Evolutionary conservation across 2,797 vertebrate genomes (phyloP).

Genomic region (Iguana delicatissima): DNA sequence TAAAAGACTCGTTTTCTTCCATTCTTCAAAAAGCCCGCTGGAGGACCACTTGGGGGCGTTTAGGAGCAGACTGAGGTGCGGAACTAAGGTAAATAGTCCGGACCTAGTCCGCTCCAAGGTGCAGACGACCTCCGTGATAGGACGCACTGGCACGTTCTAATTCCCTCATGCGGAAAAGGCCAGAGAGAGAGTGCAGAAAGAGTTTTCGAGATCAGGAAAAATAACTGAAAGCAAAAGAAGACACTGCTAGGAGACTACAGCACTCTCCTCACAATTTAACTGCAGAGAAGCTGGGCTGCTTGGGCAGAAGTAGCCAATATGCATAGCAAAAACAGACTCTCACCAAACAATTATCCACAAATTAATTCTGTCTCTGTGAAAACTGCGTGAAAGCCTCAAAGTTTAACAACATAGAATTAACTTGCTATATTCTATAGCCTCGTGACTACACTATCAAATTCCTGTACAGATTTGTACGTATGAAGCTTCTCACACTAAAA

Average conservation of each 20-base stretch:
- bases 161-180: too few species aligned
- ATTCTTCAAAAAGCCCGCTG: too few species aligned
- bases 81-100: too few species aligned
- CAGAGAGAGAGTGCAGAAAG: not conserved
- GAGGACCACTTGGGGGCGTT: too few species aligned
- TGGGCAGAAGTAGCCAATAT: not conserved
- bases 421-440: not conserved
- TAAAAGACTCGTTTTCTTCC: too few species aligned
- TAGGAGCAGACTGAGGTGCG: too few species aligned
- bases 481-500: not conserved
- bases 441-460: not conserved
- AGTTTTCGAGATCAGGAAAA: not conserved
- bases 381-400: not conserved
- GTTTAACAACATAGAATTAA: not conserved
- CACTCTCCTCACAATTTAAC: not conserved
- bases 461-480: not conserved
- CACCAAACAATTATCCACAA: not conserved
- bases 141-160: too few species aligned
- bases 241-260: not conserved
- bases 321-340: not conserved
- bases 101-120: too few species aligned
- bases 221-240: not conserved
- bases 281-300: not conserved
- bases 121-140: too few species aligned
- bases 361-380: not conserved